Evolutionary conservation across 2,113 vertebrate species (phyloP).

Genomic region (Cephalopterus ornatus): DNA sequence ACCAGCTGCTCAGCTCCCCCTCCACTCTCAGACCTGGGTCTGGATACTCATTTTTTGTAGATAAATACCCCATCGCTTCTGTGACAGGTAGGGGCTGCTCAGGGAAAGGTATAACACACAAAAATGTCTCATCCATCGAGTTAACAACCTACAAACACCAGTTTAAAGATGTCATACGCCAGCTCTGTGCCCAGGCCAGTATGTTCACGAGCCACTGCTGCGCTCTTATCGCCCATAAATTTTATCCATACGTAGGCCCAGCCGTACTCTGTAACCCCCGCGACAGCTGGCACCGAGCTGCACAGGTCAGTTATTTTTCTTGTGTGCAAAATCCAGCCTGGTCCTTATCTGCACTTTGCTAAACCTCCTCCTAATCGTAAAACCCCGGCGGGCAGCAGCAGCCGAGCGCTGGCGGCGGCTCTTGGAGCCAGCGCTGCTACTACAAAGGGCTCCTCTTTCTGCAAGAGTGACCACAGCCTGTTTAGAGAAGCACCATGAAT

Average conservation of each 20-base stretch:
- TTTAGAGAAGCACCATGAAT: neutral
- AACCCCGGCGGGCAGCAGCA: neutral
- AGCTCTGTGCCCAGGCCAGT: neutral
- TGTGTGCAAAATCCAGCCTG: neutral
- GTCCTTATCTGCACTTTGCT: slow-evolving; percentile 20
- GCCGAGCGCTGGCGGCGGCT: neutral
- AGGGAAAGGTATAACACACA: neutral
- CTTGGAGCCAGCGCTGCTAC: neutral
- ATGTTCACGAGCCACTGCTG: neutral
- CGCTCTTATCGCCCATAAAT: neutral
- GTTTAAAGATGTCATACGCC: neutral
- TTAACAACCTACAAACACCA: neutral
- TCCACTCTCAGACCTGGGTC: neutral
- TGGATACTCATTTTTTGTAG: neutral
- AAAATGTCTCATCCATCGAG: neutral
- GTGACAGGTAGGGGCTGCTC: neutral
- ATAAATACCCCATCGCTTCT: neutral
- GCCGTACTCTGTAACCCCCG: neutral
- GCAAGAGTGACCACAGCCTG: neutral
- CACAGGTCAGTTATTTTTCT: neutral
- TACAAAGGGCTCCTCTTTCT: neutral
- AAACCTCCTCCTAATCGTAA: neutral
- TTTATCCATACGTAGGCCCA: neutral
- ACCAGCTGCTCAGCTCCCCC: accelerated
- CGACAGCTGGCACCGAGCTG: neutral